Evolutionary conservation across 2,113 vertebrate genomes (phyloP).

Genomic region (Ceyx melanurus): DNA sequence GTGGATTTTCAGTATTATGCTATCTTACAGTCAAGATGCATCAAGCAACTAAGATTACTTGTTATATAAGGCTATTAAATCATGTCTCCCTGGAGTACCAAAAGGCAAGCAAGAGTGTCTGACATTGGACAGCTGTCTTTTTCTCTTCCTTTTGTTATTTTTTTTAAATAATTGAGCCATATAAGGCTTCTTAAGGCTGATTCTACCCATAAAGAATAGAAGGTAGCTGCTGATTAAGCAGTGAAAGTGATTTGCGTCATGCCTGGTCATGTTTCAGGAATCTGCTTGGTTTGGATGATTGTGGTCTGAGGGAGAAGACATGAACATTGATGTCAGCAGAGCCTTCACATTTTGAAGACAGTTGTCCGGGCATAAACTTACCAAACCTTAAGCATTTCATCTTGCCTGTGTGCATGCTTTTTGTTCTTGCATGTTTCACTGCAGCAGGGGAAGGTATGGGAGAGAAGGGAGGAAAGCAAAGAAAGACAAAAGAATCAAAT

Average conservation of each 20-base stretch:
- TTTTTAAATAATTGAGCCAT: not conserved
- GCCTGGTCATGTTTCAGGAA: not conserved
- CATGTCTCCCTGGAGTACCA: not conserved
- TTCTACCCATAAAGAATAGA: not conserved
- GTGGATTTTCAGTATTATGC: not conserved
- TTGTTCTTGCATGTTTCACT: not conserved
- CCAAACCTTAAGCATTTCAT: not conserved
- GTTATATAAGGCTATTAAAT: not conserved
- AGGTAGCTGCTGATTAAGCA: not conserved
- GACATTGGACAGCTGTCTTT: not conserved
- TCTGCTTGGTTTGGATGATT: conserved; percentile 8
- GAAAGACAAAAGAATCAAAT: not conserved
- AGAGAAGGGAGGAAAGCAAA: not conserved
- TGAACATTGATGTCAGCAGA: not conserved
- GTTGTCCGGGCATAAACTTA: conserved; percentile 11
- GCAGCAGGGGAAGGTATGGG: not conserved
- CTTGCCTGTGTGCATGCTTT: not conserved
- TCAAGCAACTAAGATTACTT: not conserved
- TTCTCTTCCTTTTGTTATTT: not conserved
- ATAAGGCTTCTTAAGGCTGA: not conserved
- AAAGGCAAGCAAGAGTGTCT: not conserved
- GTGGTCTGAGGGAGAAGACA: conserved; percentile 20
- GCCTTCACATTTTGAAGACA: not conserved
- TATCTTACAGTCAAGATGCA: not conserved
- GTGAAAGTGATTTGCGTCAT: not conserved